Evolutionary conservation across 2,113 vertebrate genomes (phyloP).

Genomic region (Herpailurus yagouaroundi): DNA sequence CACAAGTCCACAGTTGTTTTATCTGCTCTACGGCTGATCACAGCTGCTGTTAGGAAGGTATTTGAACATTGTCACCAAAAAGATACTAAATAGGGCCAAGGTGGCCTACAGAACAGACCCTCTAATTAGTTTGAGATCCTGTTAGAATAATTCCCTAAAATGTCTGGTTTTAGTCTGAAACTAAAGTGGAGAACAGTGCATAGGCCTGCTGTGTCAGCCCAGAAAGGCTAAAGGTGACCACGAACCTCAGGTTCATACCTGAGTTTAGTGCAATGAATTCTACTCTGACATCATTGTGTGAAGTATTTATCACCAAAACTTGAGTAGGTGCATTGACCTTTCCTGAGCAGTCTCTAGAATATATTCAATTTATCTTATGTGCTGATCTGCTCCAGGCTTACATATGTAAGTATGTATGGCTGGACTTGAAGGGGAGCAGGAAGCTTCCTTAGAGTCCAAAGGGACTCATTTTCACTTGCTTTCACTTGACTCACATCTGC

Average conservation of each 20-base stretch:
- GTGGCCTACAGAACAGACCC: not conserved
- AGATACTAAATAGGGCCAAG: not conserved
- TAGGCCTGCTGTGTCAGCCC: not conserved
- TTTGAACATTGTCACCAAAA: not conserved
- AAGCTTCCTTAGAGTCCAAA: not conserved
- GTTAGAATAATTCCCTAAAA: not conserved
- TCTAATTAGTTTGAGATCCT: not conserved
- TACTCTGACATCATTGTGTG: not conserved
- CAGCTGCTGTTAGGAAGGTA: not conserved
- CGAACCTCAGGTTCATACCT: not conserved
- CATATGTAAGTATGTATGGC: fast-evolving
- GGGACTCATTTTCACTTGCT: not conserved
- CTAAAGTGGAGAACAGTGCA: not conserved
- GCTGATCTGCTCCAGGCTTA: not conserved
- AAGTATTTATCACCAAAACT: not conserved
- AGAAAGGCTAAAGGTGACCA: not conserved
- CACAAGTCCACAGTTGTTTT: not conserved
- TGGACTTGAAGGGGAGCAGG: not conserved
- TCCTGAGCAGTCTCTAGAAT: not conserved
- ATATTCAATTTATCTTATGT: not conserved
- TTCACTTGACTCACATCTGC: not conserved
- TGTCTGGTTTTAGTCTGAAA: not conserved
- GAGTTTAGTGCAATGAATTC: not conserved
- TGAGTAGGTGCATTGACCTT: not conserved
- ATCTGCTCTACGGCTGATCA: not conserved